Evolutionary conservation across 2,113 vertebrate species (phyloP).

Genomic region (Columba janthina): DNA sequence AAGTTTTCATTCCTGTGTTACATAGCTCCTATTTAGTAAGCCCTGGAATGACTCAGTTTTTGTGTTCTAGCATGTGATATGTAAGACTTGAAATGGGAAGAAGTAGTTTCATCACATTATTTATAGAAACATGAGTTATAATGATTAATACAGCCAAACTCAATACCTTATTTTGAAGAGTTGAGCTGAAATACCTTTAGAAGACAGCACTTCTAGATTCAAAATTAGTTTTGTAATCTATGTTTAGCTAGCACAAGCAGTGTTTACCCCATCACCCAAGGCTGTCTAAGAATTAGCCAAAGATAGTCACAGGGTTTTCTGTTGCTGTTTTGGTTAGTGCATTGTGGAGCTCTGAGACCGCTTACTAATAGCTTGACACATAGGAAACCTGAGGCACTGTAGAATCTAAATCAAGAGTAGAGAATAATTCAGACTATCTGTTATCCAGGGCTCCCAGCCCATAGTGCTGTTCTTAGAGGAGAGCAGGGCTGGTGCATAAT

Average conservation of each 20-base stretch:
- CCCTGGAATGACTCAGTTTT: neutral
- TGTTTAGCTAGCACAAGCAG: neutral
- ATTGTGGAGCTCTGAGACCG: neutral
- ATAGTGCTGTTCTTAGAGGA: fast-evolving
- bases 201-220: neutral
- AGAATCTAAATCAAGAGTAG: neutral
- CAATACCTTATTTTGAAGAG: neutral
- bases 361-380: too few relatives aligned
- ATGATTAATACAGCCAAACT: neutral
- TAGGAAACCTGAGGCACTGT: neutral
- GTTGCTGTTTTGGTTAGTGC: neutral
- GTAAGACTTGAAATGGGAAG: neutral
- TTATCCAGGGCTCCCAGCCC: neutral
- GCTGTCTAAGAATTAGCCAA: neutral
- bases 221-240: neutral
- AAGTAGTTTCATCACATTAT: neutral
- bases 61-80: neutral
- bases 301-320: neutral
- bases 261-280: neutral
- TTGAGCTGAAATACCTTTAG: neutral
- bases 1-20: neutral
- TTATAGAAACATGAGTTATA: neutral
- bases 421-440: neutral
- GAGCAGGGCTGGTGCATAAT: neutral
- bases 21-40: neutral